Evolutionary conservation across 2,888 invertebrate genomes (phyloP).

Genomic region (Panopea generosa): DNA sequence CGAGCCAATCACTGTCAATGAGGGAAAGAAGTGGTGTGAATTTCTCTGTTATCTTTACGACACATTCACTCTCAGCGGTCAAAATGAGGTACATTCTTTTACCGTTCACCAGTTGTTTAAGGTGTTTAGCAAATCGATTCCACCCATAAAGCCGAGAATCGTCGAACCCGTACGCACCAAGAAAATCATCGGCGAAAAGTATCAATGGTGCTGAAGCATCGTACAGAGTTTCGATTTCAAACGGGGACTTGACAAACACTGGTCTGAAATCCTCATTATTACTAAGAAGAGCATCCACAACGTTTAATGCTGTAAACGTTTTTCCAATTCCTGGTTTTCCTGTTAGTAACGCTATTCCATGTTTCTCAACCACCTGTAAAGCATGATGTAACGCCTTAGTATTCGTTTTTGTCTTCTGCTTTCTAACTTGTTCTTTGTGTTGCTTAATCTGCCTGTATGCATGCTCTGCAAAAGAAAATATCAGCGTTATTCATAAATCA

Average conservation of each 20-base stretch:
- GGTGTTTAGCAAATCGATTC: conserved; percentile 11
- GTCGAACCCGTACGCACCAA: conserved; percentile 16
- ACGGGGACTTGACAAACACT: conserved; percentile 18
- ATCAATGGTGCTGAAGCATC: conserved; percentile 21
- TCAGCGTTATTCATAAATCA: not conserved
- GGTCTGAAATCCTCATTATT: conserved; percentile 17
- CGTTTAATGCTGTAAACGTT: conserved; percentile 42
- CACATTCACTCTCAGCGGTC: conserved; percentile 27
- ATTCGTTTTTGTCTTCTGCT: conserved; percentile 4
- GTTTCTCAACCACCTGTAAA: conserved; percentile 13
- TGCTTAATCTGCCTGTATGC: not conserved
- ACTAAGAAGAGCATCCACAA: conserved; percentile 21
- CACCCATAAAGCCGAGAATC: conserved; percentile 13
- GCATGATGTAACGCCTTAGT: conserved; percentile 26
- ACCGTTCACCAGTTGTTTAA: conserved; percentile 16
- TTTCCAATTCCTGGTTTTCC: conserved; percentile 50
- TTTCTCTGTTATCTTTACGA: not conserved
- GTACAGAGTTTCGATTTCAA: conserved; percentile 21
- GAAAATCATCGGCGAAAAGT: conserved; percentile 41
- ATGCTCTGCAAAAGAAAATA: not conserved
- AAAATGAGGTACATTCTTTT: conserved; percentile 39
- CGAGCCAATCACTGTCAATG: conserved; percentile 4
- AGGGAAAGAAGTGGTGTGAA: conserved; percentile 8
- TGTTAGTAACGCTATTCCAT: conserved; percentile 29
- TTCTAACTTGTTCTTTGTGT: conserved; percentile 16